phyloP scores from a whole-genome alignment of 2,797 vertebrate genomes.

The Scolopax rusticola region DNA sequence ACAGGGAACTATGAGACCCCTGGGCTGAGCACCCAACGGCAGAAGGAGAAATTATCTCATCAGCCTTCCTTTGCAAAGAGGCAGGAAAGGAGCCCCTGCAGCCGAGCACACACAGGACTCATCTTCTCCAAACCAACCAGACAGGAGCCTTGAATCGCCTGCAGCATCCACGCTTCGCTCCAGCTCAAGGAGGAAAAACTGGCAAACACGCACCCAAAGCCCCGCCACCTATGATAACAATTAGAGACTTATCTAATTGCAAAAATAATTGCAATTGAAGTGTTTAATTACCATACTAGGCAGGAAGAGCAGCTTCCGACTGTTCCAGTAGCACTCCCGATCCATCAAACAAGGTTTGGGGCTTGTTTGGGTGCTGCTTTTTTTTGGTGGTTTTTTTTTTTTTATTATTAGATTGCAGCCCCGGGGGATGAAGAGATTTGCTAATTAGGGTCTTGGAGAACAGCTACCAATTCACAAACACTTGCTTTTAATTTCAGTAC shows the following conservation, averaged over 20 bases:
- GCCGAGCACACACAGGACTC: fast-evolving
- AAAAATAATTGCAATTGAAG: slow-evolving; percentile 81
- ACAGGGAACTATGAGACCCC: neutral
- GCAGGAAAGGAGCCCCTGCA: neutral
- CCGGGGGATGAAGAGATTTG: slow-evolving; percentile 62
- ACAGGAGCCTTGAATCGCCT: neutral
- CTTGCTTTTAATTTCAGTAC: slow-evolving; percentile 72
- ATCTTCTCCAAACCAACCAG: neutral
- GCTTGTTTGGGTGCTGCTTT: slow-evolving; percentile 45
- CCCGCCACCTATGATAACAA: slow-evolving; percentile 76
- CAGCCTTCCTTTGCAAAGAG: neutral
- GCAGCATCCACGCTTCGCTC: neutral
- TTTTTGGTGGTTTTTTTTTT: neutral
- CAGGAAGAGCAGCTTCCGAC: slow-evolving; percentile 54
- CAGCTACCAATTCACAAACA: slow-evolving; percentile 63
- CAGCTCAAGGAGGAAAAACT: neutral
- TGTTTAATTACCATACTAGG: slow-evolving; percentile 78
- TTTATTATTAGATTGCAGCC: slow-evolving; percentile 69
- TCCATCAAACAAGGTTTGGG: slow-evolving; percentile 68
- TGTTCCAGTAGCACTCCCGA: slow-evolving; percentile 47
- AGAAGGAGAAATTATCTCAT: neutral
- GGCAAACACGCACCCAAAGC: slow-evolving; percentile 14
- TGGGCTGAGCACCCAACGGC: neutral
- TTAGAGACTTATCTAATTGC: slow-evolving; percentile 80
- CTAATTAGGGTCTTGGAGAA: slow-evolving; percentile 71